Evolutionary conservation across 2,113 vertebrate species (phyloP).

Genomic region (Cheirogaleus medius): DNA sequence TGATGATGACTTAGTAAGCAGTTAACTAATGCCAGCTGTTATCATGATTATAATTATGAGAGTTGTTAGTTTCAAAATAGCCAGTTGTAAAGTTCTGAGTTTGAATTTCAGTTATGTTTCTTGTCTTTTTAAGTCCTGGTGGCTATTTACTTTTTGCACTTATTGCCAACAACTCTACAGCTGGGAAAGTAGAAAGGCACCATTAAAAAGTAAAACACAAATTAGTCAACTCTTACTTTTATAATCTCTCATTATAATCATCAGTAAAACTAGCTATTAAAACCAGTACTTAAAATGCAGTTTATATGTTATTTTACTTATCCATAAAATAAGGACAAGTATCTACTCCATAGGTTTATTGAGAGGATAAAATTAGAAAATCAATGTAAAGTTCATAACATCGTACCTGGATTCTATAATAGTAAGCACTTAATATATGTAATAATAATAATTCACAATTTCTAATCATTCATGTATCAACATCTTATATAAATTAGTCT

Average conservation of each 20-base stretch:
- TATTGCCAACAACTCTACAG: not conserved
- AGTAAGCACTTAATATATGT: not conserved
- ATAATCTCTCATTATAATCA: not conserved
- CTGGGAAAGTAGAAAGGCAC: not conserved
- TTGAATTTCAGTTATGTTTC: not conserved
- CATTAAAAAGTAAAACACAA: not conserved
- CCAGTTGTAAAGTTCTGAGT: not conserved
- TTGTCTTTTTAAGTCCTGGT: not conserved
- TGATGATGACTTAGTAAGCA: constrained; percentile 44
- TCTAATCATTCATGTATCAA: not conserved
- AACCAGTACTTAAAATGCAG: not conserved
- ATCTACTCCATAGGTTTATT: not conserved
- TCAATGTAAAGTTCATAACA: not conserved
- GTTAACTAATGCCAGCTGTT: constrained; percentile 46
- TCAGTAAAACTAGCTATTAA: not conserved
- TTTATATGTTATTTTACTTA: not conserved
- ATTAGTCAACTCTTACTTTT: not conserved
- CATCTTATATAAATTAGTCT: not conserved
- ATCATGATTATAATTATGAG: not conserved
- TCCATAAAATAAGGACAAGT: not conserved
- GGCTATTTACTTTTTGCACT: not conserved
- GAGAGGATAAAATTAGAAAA: not conserved
- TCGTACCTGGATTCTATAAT: not conserved
- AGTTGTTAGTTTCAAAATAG: not conserved
- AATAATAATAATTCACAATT: not conserved